These are phyloP conservation scores for Narcine bancroftii DNA, from an alignment of 2,113 vertebrate genomes.

Conservation along the genomic window DNA sequence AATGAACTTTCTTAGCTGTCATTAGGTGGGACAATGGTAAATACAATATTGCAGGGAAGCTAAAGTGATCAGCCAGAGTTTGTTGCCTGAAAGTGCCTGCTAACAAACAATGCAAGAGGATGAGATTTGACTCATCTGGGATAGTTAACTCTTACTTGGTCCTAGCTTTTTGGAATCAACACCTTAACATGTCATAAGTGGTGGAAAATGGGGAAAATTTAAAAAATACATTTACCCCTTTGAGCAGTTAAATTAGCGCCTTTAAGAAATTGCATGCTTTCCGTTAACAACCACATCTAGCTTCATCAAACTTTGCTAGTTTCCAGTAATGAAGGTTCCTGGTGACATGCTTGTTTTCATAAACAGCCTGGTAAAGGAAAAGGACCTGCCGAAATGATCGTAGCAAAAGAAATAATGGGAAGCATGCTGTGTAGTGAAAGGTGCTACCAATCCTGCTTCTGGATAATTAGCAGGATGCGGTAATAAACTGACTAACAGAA, in stretches of 20 bases:
- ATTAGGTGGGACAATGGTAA: too few relatives aligned
- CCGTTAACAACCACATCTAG: conserved; percentile 49
- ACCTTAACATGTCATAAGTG: neutral
- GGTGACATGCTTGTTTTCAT: conserved; percentile 45
- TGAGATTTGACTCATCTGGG: neutral
- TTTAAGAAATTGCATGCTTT: neutral
- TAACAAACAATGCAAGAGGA: neutral
- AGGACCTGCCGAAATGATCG: conserved; percentile 37
- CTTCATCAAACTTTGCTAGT: conserved; percentile 48
- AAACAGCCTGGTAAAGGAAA: conserved; percentile 48
- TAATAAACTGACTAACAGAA: conserved; percentile 18
- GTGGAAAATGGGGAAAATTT: neutral
- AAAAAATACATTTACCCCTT: neutral
- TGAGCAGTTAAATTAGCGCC: neutral
- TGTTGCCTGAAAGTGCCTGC: neutral
- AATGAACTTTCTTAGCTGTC: too few relatives aligned
- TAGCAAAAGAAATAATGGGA: neutral
- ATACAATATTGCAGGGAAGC: too few relatives aligned
- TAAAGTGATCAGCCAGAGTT: neutral
- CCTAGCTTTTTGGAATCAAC: neutral
- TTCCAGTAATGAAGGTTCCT: conserved; percentile 43
- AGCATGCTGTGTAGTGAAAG: conserved; percentile 36
- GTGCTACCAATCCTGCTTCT: neutral
- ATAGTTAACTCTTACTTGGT: neutral
- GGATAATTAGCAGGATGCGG: neutral